Conservation (phyloP, 1,140 invertebrate genomes). For the Bombus affinis region DNA sequence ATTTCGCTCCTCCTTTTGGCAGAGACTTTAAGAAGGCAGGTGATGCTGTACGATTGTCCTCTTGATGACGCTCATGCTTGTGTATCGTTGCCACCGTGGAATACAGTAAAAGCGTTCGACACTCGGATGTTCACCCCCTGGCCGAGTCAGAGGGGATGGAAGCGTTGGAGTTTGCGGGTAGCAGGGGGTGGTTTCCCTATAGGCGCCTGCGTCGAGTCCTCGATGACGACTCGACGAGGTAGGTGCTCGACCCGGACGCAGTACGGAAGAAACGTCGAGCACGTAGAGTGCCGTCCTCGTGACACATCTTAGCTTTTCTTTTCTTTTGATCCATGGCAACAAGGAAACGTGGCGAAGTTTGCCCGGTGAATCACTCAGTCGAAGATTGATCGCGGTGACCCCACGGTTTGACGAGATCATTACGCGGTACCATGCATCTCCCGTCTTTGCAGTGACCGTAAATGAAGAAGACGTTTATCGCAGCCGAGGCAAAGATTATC, state of each 20-base stretch:
- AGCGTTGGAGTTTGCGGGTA: conserved; percentile 29
- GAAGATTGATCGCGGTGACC: background rate
- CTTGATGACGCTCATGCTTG: conserved; percentile 44
- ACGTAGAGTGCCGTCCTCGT: conserved; percentile 59
- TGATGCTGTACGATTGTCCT: conserved; percentile 26
- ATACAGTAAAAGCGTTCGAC: conserved; percentile 61
- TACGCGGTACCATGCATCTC: too few species aligned
- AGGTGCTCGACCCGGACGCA: conserved; percentile 81
- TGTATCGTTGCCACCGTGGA: conserved; percentile 43
- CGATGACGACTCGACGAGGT: conserved; percentile 77
- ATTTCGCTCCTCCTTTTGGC: background rate
- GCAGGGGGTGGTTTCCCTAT: conserved; percentile 67
- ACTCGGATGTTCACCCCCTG: conserved; percentile 59
- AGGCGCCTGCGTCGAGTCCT: conserved; percentile 80
- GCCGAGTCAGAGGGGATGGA: conserved; percentile 39
- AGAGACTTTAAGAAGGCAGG: background rate
- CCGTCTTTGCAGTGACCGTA: background rate
- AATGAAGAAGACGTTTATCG: background rate
- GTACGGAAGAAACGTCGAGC: conserved; percentile 75
- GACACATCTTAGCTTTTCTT: conserved; percentile 23
- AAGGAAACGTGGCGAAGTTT: conserved; percentile 6
- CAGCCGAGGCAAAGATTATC: background rate
- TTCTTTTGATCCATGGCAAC: conserved; percentile 5
- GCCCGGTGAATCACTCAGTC: background rate
- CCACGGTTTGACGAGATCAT: too few species aligned